Evolutionary conservation across 1,140 invertebrate genomes (phyloP), one percentile per base, ranked within the genome.

Genomic region (Heliconius eleuchia): DNA sequence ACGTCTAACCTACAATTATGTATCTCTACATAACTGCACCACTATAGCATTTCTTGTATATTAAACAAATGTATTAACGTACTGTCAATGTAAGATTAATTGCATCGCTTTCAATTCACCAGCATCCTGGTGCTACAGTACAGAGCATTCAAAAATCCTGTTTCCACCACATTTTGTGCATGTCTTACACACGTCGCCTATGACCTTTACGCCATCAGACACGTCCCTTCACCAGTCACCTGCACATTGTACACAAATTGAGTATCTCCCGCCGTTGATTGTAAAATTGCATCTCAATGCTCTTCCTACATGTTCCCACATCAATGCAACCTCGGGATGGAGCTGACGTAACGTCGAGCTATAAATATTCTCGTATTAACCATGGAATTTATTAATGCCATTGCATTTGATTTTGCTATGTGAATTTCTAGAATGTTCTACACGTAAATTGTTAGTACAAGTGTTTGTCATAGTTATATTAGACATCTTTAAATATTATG

Each of bases 141-240:
- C 23, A 8, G 57, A 23, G 9, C 57, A 23, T 60, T 60, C 57
- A 60, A 60, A 60, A 60, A 27, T 60, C 60, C 60, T 30, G 60
- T 30, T 30, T 66, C 5, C 60, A n/a, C 19, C 27, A 66, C 27
- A 30, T 30, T 16, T 66, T 30, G 9, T 16, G 23, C 5, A 16
- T 30, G 60, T 77, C 34, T n/a, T 13, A 46, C 74, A 80, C 30
- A 76, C 76, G 70, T 73, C 74, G 66, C 71, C 13, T 46, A 39
- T 52, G 80, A 79, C 78, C 79, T 82, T 82, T 76, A 74, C 77
- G 72, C 6, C 71, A 46, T 80, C 78, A 78, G 71, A 80, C 78
- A 81, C 82, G 82, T 81, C 82, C 84, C 82, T 82, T 84, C 84
- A 85, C 82, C 84, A 82, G 84, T 83, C 84, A 85, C 82, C 84